Base-by-base conservation (phyloP, 2,797 vertebrate genomes). In the Liasis olivaceus region DNA sequence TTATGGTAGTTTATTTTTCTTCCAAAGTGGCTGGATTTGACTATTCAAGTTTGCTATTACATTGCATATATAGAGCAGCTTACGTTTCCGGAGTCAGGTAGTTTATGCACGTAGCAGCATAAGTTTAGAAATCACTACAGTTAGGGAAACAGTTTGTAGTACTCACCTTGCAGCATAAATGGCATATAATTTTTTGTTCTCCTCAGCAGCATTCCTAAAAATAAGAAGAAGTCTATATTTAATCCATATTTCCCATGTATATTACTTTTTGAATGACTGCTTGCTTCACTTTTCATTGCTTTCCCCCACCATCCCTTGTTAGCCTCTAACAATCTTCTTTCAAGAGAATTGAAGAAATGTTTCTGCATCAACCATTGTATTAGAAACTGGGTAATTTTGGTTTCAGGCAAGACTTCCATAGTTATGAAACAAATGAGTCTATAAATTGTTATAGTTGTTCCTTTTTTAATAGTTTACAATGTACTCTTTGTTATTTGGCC, bases 141-240 rank as follows among this genome's bases (percentile, higher is more conserved):
- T 89, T 88, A 87, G 9, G 6, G 22, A 94, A 90, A 2, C 60
- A 47, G 14, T 92, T 95, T 81, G 87, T 89, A n/a, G 90, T 94
- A 95, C 98, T 98, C 96, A 99, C 99, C 98, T 99, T 62, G 99
- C 99, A 91, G 99, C 99, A 94, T 99, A 99, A 97, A 99, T 98
- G 92, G 98, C 98, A 87, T 98, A 99, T 56, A 99, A 97, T 96
- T 98, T 99, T 95, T 99, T 99, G 97, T 99, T 99, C 96, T 99
- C 99, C 95, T 99, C 98, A 90, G 98, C 98, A 63, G 99, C 98
- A 85, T 99, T 99, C 99, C 99, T 99, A 97, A 88, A 97, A 97
- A 95, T 96, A 94, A 97, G 93, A 95, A 91, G 95, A 69, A 89
- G 51, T 3, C 91, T 14, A 95, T 91, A 94, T 72, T 20, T 51